These are phyloP conservation scores for Aleiodes sp. DNA, from an alignment of 1,140 invertebrate genomes.

Conservation along the genomic window DNA sequence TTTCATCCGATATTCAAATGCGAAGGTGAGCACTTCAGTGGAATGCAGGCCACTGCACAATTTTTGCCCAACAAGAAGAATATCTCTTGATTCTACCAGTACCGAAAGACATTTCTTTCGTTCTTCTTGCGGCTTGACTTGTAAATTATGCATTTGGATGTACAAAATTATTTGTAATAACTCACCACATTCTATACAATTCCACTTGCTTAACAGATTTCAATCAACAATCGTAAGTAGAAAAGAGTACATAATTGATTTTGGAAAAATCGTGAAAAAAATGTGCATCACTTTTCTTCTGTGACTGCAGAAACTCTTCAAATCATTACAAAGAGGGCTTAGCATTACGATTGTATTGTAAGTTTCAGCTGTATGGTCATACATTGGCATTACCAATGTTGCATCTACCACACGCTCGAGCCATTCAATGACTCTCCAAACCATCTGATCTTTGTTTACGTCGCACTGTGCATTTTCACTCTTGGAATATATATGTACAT, in stretches of 20 bases:
- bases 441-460: conserved; percentile 11
- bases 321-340: not conserved
- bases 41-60: conserved; percentile 10
- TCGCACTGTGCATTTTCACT: not conserved
- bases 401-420: not conserved
- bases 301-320: not conserved
- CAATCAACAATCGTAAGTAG: not conserved
- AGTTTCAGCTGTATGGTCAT: not conserved
- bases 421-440: conserved; percentile 17
- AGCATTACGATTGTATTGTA: conserved; percentile 5
- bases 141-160: not conserved
- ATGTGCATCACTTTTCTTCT: not conserved
- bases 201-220: not conserved
- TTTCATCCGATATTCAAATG: conserved; percentile 4
- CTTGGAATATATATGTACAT: not conserved
- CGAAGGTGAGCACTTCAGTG: not conserved
- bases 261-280: not conserved
- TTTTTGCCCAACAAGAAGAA: too few relatives aligned
- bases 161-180: too few relatives aligned
- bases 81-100: not conserved
- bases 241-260: not conserved
- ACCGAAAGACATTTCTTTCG: not conserved
- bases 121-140: not conserved
- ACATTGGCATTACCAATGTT: conserved; percentile 29
- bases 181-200: too few relatives aligned